phyloP scores from a whole-genome alignment of 2,113 vertebrate species.

The Genyomyrus donnyi region DNA sequence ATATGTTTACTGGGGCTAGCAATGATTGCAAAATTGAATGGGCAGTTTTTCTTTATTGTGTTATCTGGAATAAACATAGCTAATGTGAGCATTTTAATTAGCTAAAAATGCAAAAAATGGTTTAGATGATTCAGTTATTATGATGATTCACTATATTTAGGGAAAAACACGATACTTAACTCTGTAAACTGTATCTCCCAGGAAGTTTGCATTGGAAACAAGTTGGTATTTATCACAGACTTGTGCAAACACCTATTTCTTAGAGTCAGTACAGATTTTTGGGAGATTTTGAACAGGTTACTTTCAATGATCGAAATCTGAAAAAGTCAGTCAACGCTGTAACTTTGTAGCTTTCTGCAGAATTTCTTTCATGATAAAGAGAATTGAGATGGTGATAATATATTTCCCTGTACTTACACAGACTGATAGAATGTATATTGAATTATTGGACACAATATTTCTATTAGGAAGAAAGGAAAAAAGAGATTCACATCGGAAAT shows the following conservation, averaged over 20 bases:
- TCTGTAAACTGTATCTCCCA: not conserved
- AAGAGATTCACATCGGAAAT: not conserved
- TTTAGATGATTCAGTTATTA: not conserved
- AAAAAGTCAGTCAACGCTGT: not conserved
- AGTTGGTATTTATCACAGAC: not conserved
- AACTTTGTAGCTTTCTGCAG: not conserved
- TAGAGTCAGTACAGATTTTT: not conserved
- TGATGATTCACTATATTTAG: not conserved
- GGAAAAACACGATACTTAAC: not conserved
- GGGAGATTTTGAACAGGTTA: not conserved
- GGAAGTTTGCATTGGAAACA: not conserved
- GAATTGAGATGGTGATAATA: not conserved
- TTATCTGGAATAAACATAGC: not conserved
- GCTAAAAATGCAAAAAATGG: not conserved
- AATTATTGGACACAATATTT: not conserved
- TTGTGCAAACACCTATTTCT: not conserved
- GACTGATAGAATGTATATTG: not conserved
- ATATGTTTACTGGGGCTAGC: not conserved
- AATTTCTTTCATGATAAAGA: not conserved
- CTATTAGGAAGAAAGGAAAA: not conserved
- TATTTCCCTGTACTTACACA: not conserved
- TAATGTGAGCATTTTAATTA: not conserved
- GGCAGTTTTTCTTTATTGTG: not conserved
- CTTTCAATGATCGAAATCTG: not conserved
- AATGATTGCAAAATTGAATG: not conserved